Base-by-base conservation (phyloP, 2,888 invertebrate species). In the Drosophila conformis region DNA sequence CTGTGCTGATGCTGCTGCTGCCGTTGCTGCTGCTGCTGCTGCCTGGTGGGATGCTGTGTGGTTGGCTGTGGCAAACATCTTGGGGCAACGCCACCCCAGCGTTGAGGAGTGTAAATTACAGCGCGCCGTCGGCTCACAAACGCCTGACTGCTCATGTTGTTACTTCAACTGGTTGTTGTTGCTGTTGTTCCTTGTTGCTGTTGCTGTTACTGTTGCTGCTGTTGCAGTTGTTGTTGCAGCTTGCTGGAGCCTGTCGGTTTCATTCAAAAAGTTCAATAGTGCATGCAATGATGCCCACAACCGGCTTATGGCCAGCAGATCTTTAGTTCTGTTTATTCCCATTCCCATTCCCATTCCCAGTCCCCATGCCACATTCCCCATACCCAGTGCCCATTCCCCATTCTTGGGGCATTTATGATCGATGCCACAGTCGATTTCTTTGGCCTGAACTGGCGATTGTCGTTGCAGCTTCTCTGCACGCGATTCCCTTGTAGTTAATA, bases 261-360 rank as follows among this genome's bases (percentile, higher is more conserved):
- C 87, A 88, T 87, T 90, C 87, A 86, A 74, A 78, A 82, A 87
- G 87, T 87, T 87, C 87, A 90, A 87, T 88, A 87, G 87, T 90
- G 90, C 90, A 87, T 90, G 89, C 87, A 83, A 87, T 73, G 89
- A 69, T 54, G 61, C 46, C 71, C 59, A 75, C 59, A 75, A 46
- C 60, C 46, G 70, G 59, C 67, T 78, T 63, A 57, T 52, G 64
- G 56, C 69, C 63, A 36, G 58, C 58, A 33, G 11, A 71, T 35
- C 60, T 35, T 33, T 54, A 49, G 53, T 48, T 62, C 64, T 77
- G 52, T 63, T 67, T 46, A 79, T 75, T 74, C 70, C 75, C 76
- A 13, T 27, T n/a, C 29, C 6, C 48, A 42, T 75, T 74, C 70
- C 75, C 76, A 13, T 27, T n/a, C 29, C 6, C 48, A 42, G 53